Conservation (phyloP, 2,113 vertebrate genomes). For the Triplophysa tibetana region DNA sequence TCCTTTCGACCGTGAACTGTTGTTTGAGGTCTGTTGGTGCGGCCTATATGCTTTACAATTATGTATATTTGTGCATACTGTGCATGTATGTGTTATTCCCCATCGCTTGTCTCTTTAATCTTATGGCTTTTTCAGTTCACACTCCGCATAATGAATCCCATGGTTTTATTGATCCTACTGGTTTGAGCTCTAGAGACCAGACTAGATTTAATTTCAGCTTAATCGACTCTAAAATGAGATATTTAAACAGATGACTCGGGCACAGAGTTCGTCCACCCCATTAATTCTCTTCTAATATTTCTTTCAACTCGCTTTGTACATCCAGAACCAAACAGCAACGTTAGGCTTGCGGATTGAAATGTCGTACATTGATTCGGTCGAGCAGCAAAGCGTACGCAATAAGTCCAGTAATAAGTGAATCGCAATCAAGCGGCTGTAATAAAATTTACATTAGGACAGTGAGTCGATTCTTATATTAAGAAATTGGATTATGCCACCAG, state of each 20-base stretch:
- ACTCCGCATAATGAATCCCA: constrained; percentile 17
- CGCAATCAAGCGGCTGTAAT: constrained; percentile 12
- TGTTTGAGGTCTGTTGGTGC: neutral
- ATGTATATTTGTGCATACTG: neutral
- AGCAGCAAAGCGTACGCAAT: neutral
- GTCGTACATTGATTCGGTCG: constrained; percentile 11
- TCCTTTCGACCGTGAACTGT: neutral
- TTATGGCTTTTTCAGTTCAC: neutral
- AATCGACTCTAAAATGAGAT: constrained; percentile 55
- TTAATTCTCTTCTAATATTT: constrained; percentile 37
- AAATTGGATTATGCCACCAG: neutral
- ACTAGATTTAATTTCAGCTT: constrained; percentile 50
- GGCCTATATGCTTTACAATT: neutral
- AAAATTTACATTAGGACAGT: neutral
- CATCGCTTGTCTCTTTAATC: neutral
- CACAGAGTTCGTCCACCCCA: constrained; percentile 23
- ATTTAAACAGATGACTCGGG: constrained; percentile 33
- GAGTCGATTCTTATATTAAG: neutral
- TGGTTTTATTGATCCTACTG: constrained; percentile 41
- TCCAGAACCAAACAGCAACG: constrained; percentile 8
- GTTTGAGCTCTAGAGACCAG: constrained; percentile 31
- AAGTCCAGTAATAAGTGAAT: constrained; percentile 6
- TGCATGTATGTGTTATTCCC: neutral
- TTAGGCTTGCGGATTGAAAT: constrained; percentile 9
- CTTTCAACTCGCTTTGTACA: constrained; percentile 3